Evolutionary conservation across 2,888 invertebrate species (phyloP), one percentile per base, ranked within the genome.

Genomic region (Pyrochroa serraticornis): DNA sequence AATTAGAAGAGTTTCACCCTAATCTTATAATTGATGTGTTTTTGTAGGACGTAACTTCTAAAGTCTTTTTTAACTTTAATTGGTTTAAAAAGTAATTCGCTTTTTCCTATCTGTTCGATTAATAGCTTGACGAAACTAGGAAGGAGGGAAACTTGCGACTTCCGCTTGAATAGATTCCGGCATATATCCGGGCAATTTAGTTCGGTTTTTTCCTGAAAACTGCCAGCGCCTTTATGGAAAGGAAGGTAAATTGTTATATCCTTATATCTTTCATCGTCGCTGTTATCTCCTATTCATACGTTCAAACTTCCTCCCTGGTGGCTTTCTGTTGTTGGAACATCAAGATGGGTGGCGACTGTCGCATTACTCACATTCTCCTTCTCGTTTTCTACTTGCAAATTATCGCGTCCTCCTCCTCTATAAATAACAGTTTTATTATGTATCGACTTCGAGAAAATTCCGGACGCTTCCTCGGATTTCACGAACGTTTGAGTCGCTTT

Each of bases 221-320:
- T 14, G 44, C 51, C 31, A 50, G 43, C 44, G 32, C 36, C 50
- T 50, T 42, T 50, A 49, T 50, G 50, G 22, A 45, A 45, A 52
- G 44, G 43, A 47, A 48, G 48, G 47, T 55, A 48, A 48, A 55
- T 48, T 55, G 48, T 48, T 55, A 52, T 45, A 45, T 44, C 45
- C 45, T 52, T 51, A 46, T 38, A 46, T 53, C 41, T 32, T 53
- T 55, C 43, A 48, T 36, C 45, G 22, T 32, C 45, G 45, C 30
- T 46, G 45, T 53, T 53, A 53, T 53, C 53, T 46, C 32, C 41
- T 53, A 53, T 53, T 46, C 53, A 53, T 53, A 53, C 22, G 45
- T 39, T 46, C 38, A 44, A 53, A 45, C 13, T 38, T 38, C 32
- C 45, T 54, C 53, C 12, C 53, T 43, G 42, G 47, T n/a, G 43